Evolutionary conservation across 1,140 invertebrate species (phyloP).

Genomic region (Hylaeus volcanicus): DNA sequence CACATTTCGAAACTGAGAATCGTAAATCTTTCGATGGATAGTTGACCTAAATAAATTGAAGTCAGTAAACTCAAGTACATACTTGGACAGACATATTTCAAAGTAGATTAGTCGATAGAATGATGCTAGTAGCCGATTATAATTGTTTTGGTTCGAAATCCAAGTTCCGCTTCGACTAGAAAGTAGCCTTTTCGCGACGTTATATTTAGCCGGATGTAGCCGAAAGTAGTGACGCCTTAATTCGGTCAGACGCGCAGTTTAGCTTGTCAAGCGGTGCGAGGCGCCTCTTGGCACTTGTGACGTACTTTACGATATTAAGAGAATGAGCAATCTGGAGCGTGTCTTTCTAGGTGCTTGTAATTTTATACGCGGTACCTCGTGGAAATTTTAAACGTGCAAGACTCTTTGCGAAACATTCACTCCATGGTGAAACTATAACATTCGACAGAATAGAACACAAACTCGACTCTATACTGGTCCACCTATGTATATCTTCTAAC

Average conservation of each 20-base stretch:
- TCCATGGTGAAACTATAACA: too few species aligned
- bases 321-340: slow-evolving; percentile 48
- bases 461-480: too few species aligned
- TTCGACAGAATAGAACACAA: too few species aligned
- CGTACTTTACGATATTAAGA: slow-evolving; percentile 51
- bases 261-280: slow-evolving; percentile 40
- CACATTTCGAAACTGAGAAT: too few species aligned
- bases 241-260: slow-evolving; percentile 47
- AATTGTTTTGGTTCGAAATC: slow-evolving; percentile 22
- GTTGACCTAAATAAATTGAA: too few species aligned
- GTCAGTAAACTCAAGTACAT: too few species aligned
- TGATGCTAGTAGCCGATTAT: neutral
- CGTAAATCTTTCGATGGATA: too few species aligned
- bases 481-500: too few species aligned
- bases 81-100: too few species aligned
- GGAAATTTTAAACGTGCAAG: neutral
- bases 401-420: too few species aligned
- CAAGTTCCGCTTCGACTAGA: slow-evolving; percentile 8
- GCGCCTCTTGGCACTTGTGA: slow-evolving; percentile 52
- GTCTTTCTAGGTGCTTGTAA: slow-evolving; percentile 18
- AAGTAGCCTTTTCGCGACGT: slow-evolving; percentile 33
- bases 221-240: slow-evolving; percentile 50
- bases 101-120: neutral
- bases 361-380: neutral
- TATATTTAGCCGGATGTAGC: slow-evolving; percentile 47